Conservation (phyloP, 2,888 invertebrate genomes). For the Orgyia antiqua region DNA sequence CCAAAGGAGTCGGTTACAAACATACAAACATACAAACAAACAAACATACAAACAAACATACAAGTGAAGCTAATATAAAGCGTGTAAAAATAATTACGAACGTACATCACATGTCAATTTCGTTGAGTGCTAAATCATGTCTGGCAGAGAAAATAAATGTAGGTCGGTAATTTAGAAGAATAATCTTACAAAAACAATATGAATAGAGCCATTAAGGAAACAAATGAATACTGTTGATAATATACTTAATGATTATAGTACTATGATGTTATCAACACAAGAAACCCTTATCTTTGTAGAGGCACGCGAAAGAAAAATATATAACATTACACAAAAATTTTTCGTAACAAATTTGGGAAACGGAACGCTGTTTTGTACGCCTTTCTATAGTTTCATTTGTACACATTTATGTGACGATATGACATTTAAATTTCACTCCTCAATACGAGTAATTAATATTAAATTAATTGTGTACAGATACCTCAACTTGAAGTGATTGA, state of each 20-base stretch:
- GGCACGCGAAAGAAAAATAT: constrained; percentile 1
- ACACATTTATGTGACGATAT: no score
- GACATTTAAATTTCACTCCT: no score
- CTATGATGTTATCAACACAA: constrained; percentile 9
- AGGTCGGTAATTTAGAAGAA: constrained; percentile 34
- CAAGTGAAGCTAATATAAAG: no score
- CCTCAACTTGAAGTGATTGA: no score
- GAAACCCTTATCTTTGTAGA: not conserved
- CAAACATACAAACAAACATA: no score
- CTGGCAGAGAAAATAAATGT: constrained; percentile 35
- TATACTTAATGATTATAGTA: constrained; percentile 7
- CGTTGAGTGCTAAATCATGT: constrained; percentile 59
- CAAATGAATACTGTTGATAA: constrained; percentile 21
- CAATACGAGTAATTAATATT: no score
- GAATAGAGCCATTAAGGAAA: constrained; percentile 25
- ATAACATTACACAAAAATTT: constrained; percentile 3
- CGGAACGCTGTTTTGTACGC: constrained; percentile 1
- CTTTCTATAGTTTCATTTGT: no score
- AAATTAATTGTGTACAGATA: no score
- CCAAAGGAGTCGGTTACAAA: no score
- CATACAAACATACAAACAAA: no score
- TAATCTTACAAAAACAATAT: constrained; percentile 29
- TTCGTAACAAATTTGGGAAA: constrained; percentile 6
- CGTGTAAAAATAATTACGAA: constrained; percentile 10
- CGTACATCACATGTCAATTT: constrained; percentile 39